Conservation (phyloP, 2,113 vertebrate genomes). For the cattle (Bos taurus) region ARS-UCD2.0 NC_037336.1:73093501-73094000, state of each 20-base stretch:
- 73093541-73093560: background rate
- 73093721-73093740: background rate
- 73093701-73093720: background rate
- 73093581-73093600: background rate
- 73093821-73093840: constrained; percentile 47
- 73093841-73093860: constrained; percentile 52
- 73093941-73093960: background rate
- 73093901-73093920: background rate
- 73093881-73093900: background rate
- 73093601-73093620: background rate
- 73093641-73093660: background rate
- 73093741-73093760: background rate
- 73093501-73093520: background rate
- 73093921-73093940: background rate
- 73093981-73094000: background rate
- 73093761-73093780: background rate
- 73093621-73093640: background rate
- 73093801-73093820: background rate
- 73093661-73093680: background rate
- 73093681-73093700: background rate
- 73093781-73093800: background rate
- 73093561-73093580: background rate
- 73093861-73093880: background rate
- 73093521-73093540: background rate
- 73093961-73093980: background rate